Conservation (phyloP, 2,888 invertebrate genomes). For the Ophonus ardosiacus region DNA sequence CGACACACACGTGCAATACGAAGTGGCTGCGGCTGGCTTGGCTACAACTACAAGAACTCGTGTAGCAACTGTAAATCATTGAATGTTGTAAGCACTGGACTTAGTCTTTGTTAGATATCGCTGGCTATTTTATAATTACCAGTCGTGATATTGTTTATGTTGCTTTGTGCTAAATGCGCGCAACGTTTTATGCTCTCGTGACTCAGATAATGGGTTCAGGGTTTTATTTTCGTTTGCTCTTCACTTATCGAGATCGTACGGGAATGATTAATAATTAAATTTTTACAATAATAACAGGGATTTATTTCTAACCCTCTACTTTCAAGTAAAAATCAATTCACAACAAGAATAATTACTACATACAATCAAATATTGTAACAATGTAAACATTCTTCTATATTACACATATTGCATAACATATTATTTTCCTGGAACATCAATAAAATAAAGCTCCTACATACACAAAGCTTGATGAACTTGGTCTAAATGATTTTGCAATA, state of each 20-base stretch:
- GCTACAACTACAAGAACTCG: slow-evolving; percentile 16
- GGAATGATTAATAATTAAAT: slow-evolving; percentile 9
- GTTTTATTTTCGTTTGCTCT: slow-evolving; percentile 19
- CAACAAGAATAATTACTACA: neutral
- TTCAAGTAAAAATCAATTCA: no score
- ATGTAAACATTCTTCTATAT: no score
- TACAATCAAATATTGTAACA: no score
- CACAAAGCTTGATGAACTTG: no score
- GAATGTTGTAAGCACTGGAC: slow-evolving; percentile 48
- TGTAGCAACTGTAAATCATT: slow-evolving; percentile 46
- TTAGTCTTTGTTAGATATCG: slow-evolving; percentile 48
- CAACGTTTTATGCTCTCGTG: slow-evolving; percentile 24
- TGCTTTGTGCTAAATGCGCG: slow-evolving; percentile 16
- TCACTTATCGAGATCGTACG: slow-evolving; percentile 7
- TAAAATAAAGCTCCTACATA: no score
- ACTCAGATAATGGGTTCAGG: slow-evolving; percentile 19
- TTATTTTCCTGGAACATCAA: no score
- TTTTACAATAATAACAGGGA: neutral
- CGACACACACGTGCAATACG: slow-evolving; percentile 53
- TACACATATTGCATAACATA: no score
- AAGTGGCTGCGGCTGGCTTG: slow-evolving; percentile 6
- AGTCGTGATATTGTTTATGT: slow-evolving; percentile 40
- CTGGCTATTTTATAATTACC: slow-evolving; percentile 50
- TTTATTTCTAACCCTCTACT: neutral
- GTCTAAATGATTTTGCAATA: no score